Evolutionary conservation across 2,113 vertebrate genomes (phyloP).

Genomic region (Serinus canaria): DNA sequence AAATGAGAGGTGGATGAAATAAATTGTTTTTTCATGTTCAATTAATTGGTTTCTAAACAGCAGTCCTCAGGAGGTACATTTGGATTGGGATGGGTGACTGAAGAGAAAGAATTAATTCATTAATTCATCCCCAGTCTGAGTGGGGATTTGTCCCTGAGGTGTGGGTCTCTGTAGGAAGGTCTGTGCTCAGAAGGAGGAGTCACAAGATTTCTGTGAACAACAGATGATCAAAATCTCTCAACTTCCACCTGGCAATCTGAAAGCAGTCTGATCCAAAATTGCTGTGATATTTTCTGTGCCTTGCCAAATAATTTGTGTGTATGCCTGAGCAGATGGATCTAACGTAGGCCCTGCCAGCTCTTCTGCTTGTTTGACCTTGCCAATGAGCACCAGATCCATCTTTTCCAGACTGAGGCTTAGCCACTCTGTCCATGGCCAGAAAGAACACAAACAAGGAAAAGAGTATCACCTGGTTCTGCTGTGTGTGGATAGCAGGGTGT

Average conservation of each 20-base stretch:
- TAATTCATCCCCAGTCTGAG: not conserved
- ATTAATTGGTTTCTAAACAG: not conserved
- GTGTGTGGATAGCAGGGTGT: not conserved
- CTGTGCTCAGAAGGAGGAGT: not conserved
- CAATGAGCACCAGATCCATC: not conserved
- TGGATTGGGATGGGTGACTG: not conserved
- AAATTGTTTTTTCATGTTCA: not conserved
- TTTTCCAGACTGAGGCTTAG: not conserved
- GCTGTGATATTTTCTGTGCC: not conserved
- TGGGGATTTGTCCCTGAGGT: not conserved
- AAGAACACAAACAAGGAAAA: not conserved
- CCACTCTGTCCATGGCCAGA: not conserved
- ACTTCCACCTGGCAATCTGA: conserved; percentile 46
- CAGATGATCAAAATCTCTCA: conserved; percentile 35
- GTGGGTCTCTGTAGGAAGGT: not conserved
- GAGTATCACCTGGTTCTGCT: not conserved
- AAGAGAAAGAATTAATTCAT: not conserved
- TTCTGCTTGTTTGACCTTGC: conserved; percentile 32
- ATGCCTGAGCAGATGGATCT: conserved; percentile 59
- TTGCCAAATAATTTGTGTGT: conserved; percentile 61
- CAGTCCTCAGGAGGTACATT: not conserved
- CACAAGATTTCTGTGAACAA: conserved; percentile 1
- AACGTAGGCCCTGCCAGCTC: not conserved
- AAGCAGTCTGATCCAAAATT: conserved; percentile 29
- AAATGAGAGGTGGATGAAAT: not conserved